These are phyloP conservation scores for Anthophora plumipes DNA, from an alignment of 2,888 invertebrate species.

Conservation along the genomic window DNA sequence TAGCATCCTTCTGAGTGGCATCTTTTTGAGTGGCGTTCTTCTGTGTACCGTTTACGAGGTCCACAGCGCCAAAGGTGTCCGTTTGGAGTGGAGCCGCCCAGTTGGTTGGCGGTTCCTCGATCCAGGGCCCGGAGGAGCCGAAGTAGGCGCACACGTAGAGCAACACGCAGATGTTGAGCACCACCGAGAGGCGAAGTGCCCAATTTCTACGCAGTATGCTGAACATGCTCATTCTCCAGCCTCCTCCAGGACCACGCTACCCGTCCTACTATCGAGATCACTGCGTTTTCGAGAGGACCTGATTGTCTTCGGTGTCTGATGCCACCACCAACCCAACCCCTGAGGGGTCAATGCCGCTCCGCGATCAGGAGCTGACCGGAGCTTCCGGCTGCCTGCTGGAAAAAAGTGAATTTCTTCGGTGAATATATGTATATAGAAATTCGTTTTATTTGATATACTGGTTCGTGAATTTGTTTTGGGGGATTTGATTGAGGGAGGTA, in stretches of 20 bases:
- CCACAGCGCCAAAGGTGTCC: slow-evolving; percentile 83
- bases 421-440: not conserved
- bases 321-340: slow-evolving; percentile 51
- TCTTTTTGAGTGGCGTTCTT: no score
- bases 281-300: no score
- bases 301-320: not conserved
- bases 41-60: slow-evolving; percentile 62
- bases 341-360: slow-evolving; percentile 42
- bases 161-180: slow-evolving; percentile 90
- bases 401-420: not conserved
- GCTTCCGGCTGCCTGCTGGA: slow-evolving; percentile 30
- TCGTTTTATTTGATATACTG: not conserved
- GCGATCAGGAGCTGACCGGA: slow-evolving; percentile 63
- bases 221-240: slow-evolving; percentile 75
- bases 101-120: slow-evolving; percentile 82
- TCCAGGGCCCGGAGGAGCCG: slow-evolving; percentile 83
- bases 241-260: slow-evolving; percentile 58
- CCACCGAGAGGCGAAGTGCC: slow-evolving; percentile 90
- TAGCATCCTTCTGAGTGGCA: no score
- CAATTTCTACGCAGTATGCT: slow-evolving; percentile 88
- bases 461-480: not conserved
- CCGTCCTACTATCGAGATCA: not conserved
- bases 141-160: slow-evolving; percentile 90
- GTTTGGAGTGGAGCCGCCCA: slow-evolving; percentile 83
- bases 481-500: no score